Evolutionary conservation across 2,888 invertebrate species (phyloP).

Genomic region (Drosophila imparisetae): DNA sequence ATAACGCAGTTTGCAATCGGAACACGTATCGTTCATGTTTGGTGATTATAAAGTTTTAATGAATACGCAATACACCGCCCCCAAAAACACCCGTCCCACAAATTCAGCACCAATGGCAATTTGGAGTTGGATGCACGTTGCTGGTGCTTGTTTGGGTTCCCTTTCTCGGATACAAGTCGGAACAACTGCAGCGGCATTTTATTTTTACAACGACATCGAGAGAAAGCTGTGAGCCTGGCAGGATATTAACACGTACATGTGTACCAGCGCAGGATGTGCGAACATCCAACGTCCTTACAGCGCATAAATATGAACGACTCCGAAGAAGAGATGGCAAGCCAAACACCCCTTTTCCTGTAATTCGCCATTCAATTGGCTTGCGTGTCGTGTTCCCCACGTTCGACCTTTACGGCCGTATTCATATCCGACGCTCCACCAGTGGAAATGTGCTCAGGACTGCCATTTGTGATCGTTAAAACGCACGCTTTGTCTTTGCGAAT

Average conservation of each 20-base stretch:
- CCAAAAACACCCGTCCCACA: neutral
- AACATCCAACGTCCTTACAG: conserved; percentile 58
- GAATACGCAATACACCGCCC: conserved; percentile 68
- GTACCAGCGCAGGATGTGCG: conserved; percentile 60
- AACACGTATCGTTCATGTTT: conserved; percentile 66
- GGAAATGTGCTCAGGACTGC: conserved; percentile 64
- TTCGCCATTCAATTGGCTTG: conserved; percentile 59
- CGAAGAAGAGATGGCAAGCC: conserved; percentile 23
- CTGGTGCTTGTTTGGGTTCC: conserved; percentile 27
- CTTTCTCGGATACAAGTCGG: conserved; percentile 15
- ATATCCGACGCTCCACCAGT: conserved; percentile 28
- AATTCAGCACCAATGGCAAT: conserved; percentile 26
- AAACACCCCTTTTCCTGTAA: conserved; percentile 32
- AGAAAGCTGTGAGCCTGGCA: conserved; percentile 51
- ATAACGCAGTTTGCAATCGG: conserved; percentile 59
- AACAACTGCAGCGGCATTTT: conserved; percentile 66
- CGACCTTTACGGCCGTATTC: conserved; percentile 55
- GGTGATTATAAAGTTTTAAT: conserved; percentile 82
- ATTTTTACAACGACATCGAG: conserved; percentile 67
- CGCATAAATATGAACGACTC: conserved; percentile 71
- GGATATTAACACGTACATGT: conserved; percentile 76
- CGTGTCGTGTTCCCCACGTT: conserved; percentile 49
- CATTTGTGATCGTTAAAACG: conserved; percentile 64
- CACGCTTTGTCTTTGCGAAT: conserved; percentile 52
- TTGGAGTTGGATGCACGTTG: conserved; percentile 54